Evolutionary conservation across 2,113 vertebrate species (phyloP), one percentile per base, ranked within the genome.

Genomic region (Peromyscus californicus): DNA sequence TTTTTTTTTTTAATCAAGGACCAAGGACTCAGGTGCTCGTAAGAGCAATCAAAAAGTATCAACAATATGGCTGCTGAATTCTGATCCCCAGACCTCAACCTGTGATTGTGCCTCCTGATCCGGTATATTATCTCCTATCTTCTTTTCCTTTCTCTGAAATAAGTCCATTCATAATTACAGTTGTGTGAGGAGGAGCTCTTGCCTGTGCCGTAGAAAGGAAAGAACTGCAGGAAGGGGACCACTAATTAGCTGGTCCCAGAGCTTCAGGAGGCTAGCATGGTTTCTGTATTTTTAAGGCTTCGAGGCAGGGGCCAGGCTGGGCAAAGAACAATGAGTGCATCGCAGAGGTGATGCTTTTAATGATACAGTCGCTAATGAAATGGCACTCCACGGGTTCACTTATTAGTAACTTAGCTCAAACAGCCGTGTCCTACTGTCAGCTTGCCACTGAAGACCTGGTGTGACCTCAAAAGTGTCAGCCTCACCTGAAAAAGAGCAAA

Each of bases 401-500:
- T 97, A 79, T 96, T 97, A 98, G 93, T 97, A 96, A 98, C 88
- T 95, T 92, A 91, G 86, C 95, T 97, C 89, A 97, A 94, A 96
- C 90, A 97, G 97, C 95, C 91, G 79, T 94, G 95, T 97, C 96
- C 94, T 79, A 95, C 94, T 89, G 90, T 92, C 97, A 96, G 42
- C 89, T 98, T 97, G 93, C 88, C 96, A 97, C 33, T 51, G 86
- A 97, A 39, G 94, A 98, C 96, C 94, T 90, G 95, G 91, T 0
- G 0, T 97, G 97, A 98, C 94, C 97, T 97, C 95, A 54, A 94
- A 98, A 98, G 97, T 98, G 96, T 94, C 89, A 96, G 90, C 95
- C 90, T 96, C 76, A 97, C 89, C 96, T 97, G 94, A 97, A 97
- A 98, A 98, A 90, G 92, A 98, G 97, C 95, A 97, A 94, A 96